Percentiles rank a stretch among this genome's conserved stretches.
Evolutionary conservation across 92 coral and sea anemone genomes (phyloP).

Genomic region (Micromussa lordhowensis): DNA sequence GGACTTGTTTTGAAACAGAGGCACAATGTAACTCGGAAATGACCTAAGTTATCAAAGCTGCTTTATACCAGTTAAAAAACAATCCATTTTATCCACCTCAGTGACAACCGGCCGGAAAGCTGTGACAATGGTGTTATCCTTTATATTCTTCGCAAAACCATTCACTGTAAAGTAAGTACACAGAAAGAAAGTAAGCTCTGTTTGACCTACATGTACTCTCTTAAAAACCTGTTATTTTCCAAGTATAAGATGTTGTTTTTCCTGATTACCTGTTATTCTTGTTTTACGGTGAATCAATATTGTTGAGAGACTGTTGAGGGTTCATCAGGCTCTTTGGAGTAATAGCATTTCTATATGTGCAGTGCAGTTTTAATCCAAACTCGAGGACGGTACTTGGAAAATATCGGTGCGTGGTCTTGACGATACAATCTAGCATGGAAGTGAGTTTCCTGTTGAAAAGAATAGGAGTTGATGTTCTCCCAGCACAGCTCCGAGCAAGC

Average conservation of each 20-base stretch:
- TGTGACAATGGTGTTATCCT: constrained; percentile 92
- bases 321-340: neutral
- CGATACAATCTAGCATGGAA: too few species aligned
- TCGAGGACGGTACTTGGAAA: too few species aligned
- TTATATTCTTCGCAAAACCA: constrained; percentile 94
- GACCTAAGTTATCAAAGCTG: neutral
- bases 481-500: too few species aligned
- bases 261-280: neutral
- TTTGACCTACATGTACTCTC: neutral
- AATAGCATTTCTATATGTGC: too few species aligned
- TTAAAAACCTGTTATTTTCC: neutral
- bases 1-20: too few species aligned
- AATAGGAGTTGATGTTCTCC: too few species aligned
- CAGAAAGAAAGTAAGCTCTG: neutral
- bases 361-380: too few species aligned
- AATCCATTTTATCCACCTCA: constrained; percentile 17
- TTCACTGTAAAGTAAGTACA: constrained; percentile 94
- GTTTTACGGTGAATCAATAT: neutral
- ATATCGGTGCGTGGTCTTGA: too few species aligned
- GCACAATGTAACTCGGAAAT: too few species aligned
- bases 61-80: neutral
- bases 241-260: neutral
- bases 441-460: too few species aligned
- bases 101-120: constrained; percentile 99
- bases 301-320: neutral